A percentile compares a stretch with the other conserved stretches of the same genome.
Evolutionary conservation across 2,888 invertebrate genomes (phyloP).

Genomic region (Papilio gigon): DNA sequence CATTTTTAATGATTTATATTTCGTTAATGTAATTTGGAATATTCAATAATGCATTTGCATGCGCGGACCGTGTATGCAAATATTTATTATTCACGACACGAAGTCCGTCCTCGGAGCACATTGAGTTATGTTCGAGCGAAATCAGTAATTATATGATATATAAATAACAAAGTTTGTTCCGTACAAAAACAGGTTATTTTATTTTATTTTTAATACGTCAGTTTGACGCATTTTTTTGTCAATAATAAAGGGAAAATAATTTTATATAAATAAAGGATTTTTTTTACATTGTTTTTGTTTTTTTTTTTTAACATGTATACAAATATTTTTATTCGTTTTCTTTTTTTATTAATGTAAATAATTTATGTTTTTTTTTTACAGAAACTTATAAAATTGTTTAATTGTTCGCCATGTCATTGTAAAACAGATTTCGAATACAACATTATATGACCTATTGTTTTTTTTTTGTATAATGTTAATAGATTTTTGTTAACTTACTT

Average conservation of each 20-base stretch:
- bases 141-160: slow-evolving; percentile 3
- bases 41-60: slow-evolving; percentile 10
- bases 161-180: background rate
- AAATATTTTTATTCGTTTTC: no score
- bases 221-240: background rate
- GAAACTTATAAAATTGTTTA: no score
- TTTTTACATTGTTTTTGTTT: background rate
- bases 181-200: background rate
- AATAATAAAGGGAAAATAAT: no score
- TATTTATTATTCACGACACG: slow-evolving; percentile 1
- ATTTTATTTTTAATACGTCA: background rate
- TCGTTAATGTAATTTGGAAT: slow-evolving; percentile 1
- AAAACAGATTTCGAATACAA: no score
- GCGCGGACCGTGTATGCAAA: background rate
- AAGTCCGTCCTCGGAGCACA: background rate
- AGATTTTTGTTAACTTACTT: no score
- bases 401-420: no score
- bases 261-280: no score
- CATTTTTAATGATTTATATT: background rate
- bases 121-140: slow-evolving; percentile 1
- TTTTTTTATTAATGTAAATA: no score
- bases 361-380: no score
- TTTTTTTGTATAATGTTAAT: no score
- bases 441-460: no score
- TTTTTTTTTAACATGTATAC: no score